Evolutionary conservation across 2,888 invertebrate species (phyloP).

Genomic region (Spatulosminthurus flaviceps): DNA sequence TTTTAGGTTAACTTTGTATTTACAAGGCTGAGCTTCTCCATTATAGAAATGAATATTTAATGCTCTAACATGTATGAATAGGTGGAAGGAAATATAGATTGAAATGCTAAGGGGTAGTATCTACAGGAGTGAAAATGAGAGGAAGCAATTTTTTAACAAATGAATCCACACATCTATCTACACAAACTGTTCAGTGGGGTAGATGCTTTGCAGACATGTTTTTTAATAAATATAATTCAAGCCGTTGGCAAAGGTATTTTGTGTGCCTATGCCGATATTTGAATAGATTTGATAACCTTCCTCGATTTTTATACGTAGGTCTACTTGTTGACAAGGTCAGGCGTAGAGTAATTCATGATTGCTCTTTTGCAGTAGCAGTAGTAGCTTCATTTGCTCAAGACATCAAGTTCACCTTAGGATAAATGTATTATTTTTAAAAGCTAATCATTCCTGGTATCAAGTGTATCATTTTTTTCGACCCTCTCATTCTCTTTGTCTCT

Average conservation of each 20-base stretch:
- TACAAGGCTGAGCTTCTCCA: neutral
- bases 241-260: neutral
- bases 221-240: too few relatives aligned
- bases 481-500: too few relatives aligned
- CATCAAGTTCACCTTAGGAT: neutral
- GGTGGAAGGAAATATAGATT: too few relatives aligned
- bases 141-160: too few relatives aligned
- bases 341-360: constrained; percentile 1
- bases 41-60: neutral
- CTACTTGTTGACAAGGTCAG: constrained; percentile 10
- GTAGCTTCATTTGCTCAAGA: neutral
- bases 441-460: constrained; percentile 1
- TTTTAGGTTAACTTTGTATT: constrained; percentile 2
- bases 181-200: too few relatives aligned
- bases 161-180: too few relatives aligned
- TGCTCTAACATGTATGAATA: neutral
- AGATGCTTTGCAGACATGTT: too few relatives aligned
- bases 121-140: too few relatives aligned
- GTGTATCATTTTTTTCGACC: neutral
- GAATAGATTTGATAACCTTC: constrained; percentile 9
- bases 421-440: constrained; percentile 2
- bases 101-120: too few relatives aligned
- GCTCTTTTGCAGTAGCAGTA: neutral
- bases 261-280: too few relatives aligned
- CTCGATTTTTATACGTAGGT: neutral